These are phyloP conservation scores for Urocynchramus pylzowi DNA, from an alignment of 2,113 vertebrate genomes.

Conservation along the genomic window DNA sequence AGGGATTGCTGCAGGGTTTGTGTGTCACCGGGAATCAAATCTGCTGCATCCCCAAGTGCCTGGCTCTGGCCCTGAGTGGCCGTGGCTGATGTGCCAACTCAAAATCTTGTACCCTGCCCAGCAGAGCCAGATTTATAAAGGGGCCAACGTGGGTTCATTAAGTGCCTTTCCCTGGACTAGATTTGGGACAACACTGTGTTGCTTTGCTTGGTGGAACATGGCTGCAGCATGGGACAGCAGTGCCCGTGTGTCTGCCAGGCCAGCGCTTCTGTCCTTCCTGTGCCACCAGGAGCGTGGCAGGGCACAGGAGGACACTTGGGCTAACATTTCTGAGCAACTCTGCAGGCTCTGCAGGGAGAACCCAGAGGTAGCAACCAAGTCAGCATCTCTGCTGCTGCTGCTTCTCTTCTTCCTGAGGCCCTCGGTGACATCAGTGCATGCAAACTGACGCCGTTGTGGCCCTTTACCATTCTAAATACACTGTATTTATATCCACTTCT, in stretches of 20 bases:
- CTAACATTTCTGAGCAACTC: neutral
- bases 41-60: neutral
- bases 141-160: neutral
- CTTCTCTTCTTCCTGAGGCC: neutral
- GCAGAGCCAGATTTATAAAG: neutral
- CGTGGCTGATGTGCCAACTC: neutral
- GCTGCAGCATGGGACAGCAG: neutral
- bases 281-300: neutral
- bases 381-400: neutral
- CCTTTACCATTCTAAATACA: neutral
- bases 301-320: neutral
- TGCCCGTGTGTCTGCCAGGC: neutral
- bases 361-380: neutral
- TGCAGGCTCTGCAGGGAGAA: neutral
- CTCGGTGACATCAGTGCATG: conserved; percentile 8
- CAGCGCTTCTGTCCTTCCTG: neutral
- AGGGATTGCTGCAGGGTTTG: neutral
- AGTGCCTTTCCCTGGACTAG: conserved; percentile 28
- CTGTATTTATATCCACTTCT: neutral
- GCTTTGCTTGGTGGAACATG: neutral
- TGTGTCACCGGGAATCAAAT: neutral
- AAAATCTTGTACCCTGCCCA: neutral
- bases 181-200: neutral
- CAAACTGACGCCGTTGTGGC: neutral
- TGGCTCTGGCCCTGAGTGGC: neutral